Percentiles rank a stretch among this genome's conserved stretches.
phyloP scores from a whole-genome alignment of 2,113 vertebrate species.

The Hippolais icterina region DNA sequence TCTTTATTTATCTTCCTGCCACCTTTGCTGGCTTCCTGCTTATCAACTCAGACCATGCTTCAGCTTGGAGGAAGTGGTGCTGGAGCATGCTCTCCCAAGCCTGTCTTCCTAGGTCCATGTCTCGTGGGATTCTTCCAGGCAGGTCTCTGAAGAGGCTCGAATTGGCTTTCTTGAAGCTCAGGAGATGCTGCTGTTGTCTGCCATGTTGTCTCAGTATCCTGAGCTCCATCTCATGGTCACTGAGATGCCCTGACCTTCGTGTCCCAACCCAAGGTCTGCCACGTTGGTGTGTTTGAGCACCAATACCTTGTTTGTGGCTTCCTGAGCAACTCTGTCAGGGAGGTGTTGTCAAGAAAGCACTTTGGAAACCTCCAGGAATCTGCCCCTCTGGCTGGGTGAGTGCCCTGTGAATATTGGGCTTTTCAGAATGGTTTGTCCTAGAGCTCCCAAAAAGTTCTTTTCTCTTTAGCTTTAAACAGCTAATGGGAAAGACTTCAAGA shows the following conservation, averaged over 20 bases:
- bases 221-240: not conserved
- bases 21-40: not conserved
- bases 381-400: not conserved
- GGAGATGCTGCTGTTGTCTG: not conserved
- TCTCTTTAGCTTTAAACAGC: not conserved
- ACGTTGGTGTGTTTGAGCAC: not conserved
- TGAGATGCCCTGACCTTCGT: not conserved
- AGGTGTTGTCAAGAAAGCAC: too few relatives aligned
- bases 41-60: not conserved
- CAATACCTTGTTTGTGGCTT: not conserved
- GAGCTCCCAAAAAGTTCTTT: not conserved
- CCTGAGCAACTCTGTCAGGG: not conserved
- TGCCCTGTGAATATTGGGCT: not conserved
- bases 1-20: not conserved
- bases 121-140: not conserved
- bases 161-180: not conserved
- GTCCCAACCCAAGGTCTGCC: not conserved
- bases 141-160: not conserved
- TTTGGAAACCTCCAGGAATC: not conserved
- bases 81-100: not conserved
- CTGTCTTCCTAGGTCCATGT: not conserved
- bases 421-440: not conserved
- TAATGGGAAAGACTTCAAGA: not conserved
- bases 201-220: not conserved
- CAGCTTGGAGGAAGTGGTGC: not conserved